A percentile compares a stretch with the other conserved stretches of the same genome.
These are phyloP conservation scores for Cylas formicarius DNA, from an alignment of 1,140 invertebrate genomes.

Conservation along the genomic window DNA sequence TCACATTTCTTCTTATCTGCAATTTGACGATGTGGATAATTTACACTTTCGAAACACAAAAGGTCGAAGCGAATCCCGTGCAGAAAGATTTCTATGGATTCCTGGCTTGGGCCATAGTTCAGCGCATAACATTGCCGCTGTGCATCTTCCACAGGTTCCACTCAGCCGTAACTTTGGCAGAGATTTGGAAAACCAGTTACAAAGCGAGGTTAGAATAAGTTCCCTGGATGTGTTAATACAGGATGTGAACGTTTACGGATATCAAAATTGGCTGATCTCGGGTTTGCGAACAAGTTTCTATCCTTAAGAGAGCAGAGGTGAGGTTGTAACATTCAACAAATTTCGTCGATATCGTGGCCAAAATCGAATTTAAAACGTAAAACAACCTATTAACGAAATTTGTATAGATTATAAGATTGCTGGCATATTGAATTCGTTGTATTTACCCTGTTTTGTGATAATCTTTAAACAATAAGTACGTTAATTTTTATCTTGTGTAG, in stretches of 20 bases:
- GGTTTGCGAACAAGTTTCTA: background rate
- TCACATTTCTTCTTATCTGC: slow-evolving; percentile 90
- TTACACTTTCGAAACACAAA: slow-evolving; percentile 93
- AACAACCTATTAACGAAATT: background rate
- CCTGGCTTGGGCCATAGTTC: slow-evolving; percentile 89
- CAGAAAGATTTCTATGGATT: slow-evolving; percentile 91
- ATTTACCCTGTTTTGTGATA: too few species aligned
- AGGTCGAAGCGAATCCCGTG: slow-evolving; percentile 83
- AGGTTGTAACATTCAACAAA: background rate
- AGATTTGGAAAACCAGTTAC: slow-evolving; percentile 98
- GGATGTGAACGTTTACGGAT: background rate
- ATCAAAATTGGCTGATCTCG: background rate
- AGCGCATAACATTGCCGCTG: slow-evolving; percentile 85
- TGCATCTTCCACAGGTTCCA: slow-evolving; percentile 97
- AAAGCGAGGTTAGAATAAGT: slow-evolving; percentile 74
- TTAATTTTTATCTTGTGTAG: slow-evolving; percentile 2
- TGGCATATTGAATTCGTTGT: too few species aligned
- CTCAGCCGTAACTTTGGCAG: slow-evolving; percentile 91
- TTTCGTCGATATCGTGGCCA: slow-evolving; percentile 1
- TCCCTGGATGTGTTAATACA: background rate
- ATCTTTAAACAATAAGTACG: background rate
- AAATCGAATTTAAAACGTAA: background rate
- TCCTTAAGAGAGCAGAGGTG: background rate
- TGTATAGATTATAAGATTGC: background rate
- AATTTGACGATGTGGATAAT: slow-evolving; percentile 94